Base-by-base conservation (phyloP, 2,888 invertebrate species). In the Pherbina coryleti region DNA sequence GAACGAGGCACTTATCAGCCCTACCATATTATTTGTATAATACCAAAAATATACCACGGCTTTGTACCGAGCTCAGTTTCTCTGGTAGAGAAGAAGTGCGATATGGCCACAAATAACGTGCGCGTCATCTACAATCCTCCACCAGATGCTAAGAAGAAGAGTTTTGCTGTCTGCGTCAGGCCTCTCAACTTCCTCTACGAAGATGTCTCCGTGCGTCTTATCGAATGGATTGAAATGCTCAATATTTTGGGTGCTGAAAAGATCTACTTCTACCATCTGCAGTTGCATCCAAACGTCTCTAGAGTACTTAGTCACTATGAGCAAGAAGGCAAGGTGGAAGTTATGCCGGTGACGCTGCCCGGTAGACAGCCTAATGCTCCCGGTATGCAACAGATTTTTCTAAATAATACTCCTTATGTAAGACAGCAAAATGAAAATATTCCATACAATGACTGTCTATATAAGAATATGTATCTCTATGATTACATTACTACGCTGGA, bases 381-480 rank as follows among this genome's bases (percentile, higher is more conserved):
- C 0, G 93, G 94, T 1, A 93, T 96, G 84, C 95, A 96, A 86
- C 95, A 96, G 88, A 92, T 95, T 91, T 97, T 95, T 87, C 92
- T 97, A 69, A 94, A 94, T 79, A 95, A 95, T 87, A 96, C 96
- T 89, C 93, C 95, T 55, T 96, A 95, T 85, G 95, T 97, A 90
- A 97, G 97, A 89, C 91, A 97, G 31, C 95, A 97, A 88, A 96
- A 97, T 91, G 97, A 97, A 90, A 91, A 97, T 78, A 95, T 97
- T 83, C 96, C 97, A 7, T 97, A 97, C 91, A 97, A 97, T 90
- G 97, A 97, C 89, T 97, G 97, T 87, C 92, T 97, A 75, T 97
- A 97, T 90, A 94, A 95, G 86, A 95, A 97, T 88, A 93, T 97
- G 91, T 95, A 96, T 89, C 92, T 93, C 82, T 97, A 96, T 89